Conservation (phyloP, 2,113 vertebrate genomes). For the Heteronetta atricapilla region DNA sequence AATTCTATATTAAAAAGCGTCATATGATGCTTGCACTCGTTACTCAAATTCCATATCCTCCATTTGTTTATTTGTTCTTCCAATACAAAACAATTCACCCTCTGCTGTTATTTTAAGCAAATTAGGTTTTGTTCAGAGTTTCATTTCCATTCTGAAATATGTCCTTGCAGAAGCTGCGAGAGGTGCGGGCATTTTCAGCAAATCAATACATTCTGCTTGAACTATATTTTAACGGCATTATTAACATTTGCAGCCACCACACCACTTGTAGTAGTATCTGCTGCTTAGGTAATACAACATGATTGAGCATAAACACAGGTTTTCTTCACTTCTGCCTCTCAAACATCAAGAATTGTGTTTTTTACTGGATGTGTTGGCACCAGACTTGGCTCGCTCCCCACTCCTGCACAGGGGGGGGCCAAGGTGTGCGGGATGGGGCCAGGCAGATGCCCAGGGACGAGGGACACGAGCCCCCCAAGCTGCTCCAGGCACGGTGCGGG, state of each 20-base stretch:
- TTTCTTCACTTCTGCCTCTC: background rate
- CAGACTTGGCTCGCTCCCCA: background rate
- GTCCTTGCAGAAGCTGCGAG: conserved; percentile 11
- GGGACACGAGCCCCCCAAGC: accelerated
- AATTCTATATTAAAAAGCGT: conserved; percentile 43
- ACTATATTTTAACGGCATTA: background rate
- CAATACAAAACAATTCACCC: conserved; percentile 43
- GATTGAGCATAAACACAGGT: background rate
- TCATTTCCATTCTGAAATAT: conserved; percentile 55
- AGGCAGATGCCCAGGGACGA: background rate
- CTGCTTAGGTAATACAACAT: background rate
- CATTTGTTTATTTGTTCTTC: conserved; percentile 33
- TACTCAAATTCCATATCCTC: conserved; percentile 39
- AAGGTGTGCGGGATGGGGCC: too few species aligned
- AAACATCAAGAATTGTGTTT: background rate
- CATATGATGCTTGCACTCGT: background rate
- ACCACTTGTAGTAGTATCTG: background rate
- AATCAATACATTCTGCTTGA: background rate
- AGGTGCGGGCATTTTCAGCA: background rate
- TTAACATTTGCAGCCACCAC: background rate
- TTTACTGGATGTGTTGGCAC: background rate
- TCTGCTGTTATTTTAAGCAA: conserved; percentile 58
- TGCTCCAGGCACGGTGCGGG: accelerated
- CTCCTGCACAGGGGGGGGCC: too few species aligned
- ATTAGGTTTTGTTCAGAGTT: conserved; percentile 14